A percentile compares a stretch with the other conserved stretches of the same genome.
These are phyloP conservation scores for Drosophila recens DNA, from an alignment of 2,888 invertebrate genomes.

Conservation along the genomic window DNA sequence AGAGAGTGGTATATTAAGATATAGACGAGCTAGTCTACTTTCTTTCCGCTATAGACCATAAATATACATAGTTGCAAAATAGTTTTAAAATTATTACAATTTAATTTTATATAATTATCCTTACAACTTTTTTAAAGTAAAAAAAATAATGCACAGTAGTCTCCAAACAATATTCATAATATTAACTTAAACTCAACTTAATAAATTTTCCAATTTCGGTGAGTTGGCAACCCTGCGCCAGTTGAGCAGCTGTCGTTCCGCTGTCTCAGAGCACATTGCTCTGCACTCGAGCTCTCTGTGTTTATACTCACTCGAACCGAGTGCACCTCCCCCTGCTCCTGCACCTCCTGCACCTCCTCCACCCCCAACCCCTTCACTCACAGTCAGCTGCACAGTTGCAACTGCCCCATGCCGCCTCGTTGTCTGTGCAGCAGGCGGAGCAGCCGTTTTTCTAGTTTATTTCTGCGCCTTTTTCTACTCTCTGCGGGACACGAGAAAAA, in stretches of 20 bases:
- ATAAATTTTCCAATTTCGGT: neutral
- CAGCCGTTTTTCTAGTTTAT: conserved; percentile 80
- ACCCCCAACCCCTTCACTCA: neutral
- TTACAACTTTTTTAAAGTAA: too few species aligned
- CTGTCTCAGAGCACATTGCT: conserved; percentile 27
- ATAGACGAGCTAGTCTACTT: too few species aligned
- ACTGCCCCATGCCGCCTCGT: conserved; percentile 14
- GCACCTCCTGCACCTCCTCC: neutral
- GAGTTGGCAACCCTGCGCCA: conserved; percentile 40
- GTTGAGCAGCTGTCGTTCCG: conserved; percentile 16
- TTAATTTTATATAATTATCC: too few species aligned
- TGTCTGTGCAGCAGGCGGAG: conserved; percentile 76
- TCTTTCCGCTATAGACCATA: too few species aligned
- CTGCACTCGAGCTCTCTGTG: conserved; percentile 19
- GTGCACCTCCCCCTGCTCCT: conserved; percentile 5
- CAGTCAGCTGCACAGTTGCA: neutral
- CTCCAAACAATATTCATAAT: too few species aligned
- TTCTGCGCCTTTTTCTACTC: conserved; percentile 66
- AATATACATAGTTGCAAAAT: too few species aligned
- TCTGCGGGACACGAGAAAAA: conserved; percentile 61
- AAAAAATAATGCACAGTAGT: too few species aligned
- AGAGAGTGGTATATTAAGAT: too few species aligned
- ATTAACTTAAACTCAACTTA: too few species aligned
- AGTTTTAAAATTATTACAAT: too few species aligned
- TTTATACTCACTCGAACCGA: conserved; percentile 46